These are phyloP conservation scores for Brenthis daphne DNA, from an alignment of 2,888 invertebrate genomes.

Conservation along the genomic window DNA sequence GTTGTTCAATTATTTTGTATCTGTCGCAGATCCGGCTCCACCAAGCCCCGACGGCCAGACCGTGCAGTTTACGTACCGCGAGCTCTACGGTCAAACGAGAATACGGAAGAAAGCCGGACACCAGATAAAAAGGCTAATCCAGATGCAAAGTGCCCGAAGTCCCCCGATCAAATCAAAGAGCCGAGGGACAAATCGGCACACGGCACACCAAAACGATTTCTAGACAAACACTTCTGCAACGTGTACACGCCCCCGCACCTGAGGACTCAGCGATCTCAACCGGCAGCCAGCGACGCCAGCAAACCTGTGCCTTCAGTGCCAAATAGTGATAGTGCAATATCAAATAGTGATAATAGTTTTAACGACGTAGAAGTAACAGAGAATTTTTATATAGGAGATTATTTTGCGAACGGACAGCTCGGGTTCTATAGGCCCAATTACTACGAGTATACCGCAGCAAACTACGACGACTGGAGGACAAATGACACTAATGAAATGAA, in stretches of 20 bases:
- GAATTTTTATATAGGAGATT: slow-evolving; percentile 80
- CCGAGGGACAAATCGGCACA: slow-evolving; percentile 64
- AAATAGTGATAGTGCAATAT: slow-evolving; percentile 81
- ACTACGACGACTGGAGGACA: slow-evolving; percentile 57
- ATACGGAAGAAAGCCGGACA: slow-evolving; percentile 42
- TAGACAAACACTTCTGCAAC: slow-evolving; percentile 75
- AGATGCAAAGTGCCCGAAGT: slow-evolving; percentile 64
- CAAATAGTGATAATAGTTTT: slow-evolving; percentile 73
- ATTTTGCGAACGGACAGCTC: slow-evolving; percentile 75
- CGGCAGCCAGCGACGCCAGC: slow-evolving; percentile 55
- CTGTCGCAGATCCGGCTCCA: slow-evolving; percentile 55
- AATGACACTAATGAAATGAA: slow-evolving; percentile 65
- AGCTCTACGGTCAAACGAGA: slow-evolving; percentile 80
- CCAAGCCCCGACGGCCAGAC: slow-evolving; percentile 86
- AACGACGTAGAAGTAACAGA: slow-evolving; percentile 69
- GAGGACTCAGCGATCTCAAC: slow-evolving; percentile 68
- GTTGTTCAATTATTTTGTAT: slow-evolving; percentile 4
- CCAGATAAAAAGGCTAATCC: slow-evolving; percentile 53
- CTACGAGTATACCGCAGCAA: slow-evolving; percentile 62
- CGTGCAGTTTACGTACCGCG: slow-evolving; percentile 90
- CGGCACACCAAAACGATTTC: slow-evolving; percentile 66
- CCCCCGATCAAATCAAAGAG: slow-evolving; percentile 49
- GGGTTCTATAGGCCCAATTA: slow-evolving; percentile 71
- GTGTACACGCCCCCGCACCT: slow-evolving; percentile 79
- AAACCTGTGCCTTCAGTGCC: slow-evolving; percentile 76